Base-by-base conservation (phyloP, 1,140 invertebrate species). In the Drosophila punjabiensis region DNA sequence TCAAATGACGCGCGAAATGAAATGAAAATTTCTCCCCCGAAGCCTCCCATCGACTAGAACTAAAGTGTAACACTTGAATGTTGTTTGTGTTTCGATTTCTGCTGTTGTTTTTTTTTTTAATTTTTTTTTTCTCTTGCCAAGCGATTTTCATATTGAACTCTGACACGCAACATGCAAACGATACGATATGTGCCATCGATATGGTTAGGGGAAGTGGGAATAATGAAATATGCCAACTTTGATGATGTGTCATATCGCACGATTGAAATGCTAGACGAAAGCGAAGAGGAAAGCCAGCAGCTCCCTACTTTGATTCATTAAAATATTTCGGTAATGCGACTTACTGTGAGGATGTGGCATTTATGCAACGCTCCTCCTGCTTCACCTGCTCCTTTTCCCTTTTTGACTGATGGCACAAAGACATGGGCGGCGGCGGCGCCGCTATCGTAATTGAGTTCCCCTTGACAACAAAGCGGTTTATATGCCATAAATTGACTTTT, bases 1-100 rank as follows among this genome's bases (percentile, higher is more conserved):
- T 87, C 85, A 87, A 87, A 87, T 89, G 84, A 89, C 84, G 84
- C 84, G 85, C 84, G 81, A 88, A 87, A 89, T 84, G 85, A 87
- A 87, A 87, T 87, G 84, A 89, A 87, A 89, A 78, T 87, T 88
- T 74, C 68, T 74, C 68, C 64, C 58, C 39, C 9, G 28, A 39
- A 39, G 33, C 55, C 53, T 14, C 53, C 33, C 45, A n/a, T 4
- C 9, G 37, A 60, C 69, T 78, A 71, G 78, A 82, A 68, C 52
- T 81, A 81, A 87, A 87, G 76, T 81, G 81, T 87, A 88, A 89
- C 85, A 84, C 85, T 87, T 78, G 81, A 89, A 81, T 80, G 85
- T 89, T 89, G 81, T 87, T 87, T 87, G 80, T 88, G 80, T 88
- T 87, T 80, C 70, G 66, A 79, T 77, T 82, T 69, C 52, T 37